A percentile compares a stretch with the other conserved stretches of the same genome.
These are phyloP conservation scores for Axis porcinus DNA, from an alignment of 2,113 vertebrate species.

Conservation along the genomic window DNA sequence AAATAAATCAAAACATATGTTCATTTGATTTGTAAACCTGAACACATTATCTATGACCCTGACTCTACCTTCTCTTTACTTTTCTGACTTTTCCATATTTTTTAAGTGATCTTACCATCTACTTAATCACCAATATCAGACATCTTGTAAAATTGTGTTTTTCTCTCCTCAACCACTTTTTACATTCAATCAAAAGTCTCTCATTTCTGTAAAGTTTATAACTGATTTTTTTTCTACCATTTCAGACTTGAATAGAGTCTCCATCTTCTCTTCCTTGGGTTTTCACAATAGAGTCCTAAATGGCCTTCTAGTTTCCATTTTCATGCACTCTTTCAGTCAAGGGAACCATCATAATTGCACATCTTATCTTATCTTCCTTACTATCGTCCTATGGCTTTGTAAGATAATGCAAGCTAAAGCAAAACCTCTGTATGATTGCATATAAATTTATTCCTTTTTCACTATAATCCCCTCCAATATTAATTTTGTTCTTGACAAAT, in stretches of 20 bases:
- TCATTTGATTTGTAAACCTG: not conserved
- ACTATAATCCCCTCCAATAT: not conserved
- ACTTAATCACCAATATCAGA: not conserved
- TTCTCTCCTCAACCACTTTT: not conserved
- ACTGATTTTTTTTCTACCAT: not conserved
- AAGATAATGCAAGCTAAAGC: not conserved
- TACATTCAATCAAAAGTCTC: not conserved
- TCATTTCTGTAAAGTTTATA: not conserved
- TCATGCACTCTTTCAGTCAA: not conserved
- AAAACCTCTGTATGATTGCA: not conserved
- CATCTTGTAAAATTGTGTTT: not conserved
- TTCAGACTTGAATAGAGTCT: not conserved
- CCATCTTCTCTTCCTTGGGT: not conserved
- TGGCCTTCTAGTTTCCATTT: not conserved
- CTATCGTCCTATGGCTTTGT: not conserved
- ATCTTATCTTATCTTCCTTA: not conserved
- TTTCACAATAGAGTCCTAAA: not conserved
- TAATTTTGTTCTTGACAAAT: not conserved
- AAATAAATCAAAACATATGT: not conserved
- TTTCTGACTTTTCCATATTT: not conserved
- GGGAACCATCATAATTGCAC: rapidly evolving
- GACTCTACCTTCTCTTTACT: not conserved
- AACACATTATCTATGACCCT: not conserved
- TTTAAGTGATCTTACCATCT: not conserved
- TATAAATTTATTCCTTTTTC: not conserved